Evolutionary conservation across 1,140 invertebrate species (phyloP).

Genomic region (Gonatopus flavifemur): DNA sequence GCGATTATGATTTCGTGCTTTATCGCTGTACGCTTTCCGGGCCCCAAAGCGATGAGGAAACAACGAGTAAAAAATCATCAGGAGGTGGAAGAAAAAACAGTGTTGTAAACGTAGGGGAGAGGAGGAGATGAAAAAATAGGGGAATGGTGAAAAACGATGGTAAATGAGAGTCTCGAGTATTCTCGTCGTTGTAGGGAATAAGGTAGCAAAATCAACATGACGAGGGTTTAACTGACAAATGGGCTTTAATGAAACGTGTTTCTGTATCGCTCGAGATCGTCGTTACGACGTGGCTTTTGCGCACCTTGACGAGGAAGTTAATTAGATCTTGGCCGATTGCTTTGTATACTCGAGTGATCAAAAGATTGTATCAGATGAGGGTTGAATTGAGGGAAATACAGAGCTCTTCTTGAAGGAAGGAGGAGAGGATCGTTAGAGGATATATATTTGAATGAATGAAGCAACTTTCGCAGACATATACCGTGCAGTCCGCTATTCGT

Average conservation of each 20-base stretch:
- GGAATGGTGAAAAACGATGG: no score
- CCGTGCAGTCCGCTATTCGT: no score
- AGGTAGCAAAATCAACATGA: slow-evolving; percentile 9
- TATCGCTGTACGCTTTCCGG: no score
- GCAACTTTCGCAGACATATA: no score
- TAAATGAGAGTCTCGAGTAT: background rate
- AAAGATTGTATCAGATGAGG: no score
- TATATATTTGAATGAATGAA: no score
- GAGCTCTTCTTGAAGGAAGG: no score
- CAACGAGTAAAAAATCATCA: no score
- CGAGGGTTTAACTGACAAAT: slow-evolving; percentile 26
- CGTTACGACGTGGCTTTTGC: slow-evolving; percentile 1
- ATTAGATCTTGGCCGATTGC: slow-evolving; percentile 17
- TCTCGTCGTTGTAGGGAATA: background rate
- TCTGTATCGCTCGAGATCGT: background rate
- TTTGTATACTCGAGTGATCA: no score
- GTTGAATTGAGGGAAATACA: no score
- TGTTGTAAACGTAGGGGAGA: background rate
- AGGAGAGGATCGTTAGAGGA: no score
- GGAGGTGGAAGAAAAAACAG: background rate
- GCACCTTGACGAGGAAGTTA: slow-evolving; percentile 19
- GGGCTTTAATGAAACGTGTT: slow-evolving; percentile 33
- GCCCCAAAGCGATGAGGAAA: no score
- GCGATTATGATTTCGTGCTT: background rate
- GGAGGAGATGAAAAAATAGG: background rate